Conservation (phyloP, 2,797 vertebrate species). For the Presbytis comata region DNA sequence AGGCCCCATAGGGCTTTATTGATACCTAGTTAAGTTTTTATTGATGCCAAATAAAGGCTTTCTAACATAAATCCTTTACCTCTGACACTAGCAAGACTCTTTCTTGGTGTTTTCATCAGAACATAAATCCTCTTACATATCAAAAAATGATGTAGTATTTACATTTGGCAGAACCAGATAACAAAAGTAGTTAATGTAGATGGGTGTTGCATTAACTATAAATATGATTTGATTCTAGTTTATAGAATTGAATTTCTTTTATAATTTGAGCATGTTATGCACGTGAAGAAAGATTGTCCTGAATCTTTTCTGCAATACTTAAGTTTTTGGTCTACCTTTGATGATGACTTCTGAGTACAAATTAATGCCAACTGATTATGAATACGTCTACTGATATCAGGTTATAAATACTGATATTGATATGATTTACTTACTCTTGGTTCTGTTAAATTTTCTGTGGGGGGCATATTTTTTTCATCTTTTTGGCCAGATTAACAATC, state of each 20-base stretch:
- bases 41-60: conserved; percentile 79
- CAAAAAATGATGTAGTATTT: conserved; percentile 42
- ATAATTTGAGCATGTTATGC: not conserved
- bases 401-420: not conserved
- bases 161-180: conserved; percentile 50
- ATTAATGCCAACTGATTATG: not conserved
- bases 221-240: not conserved
- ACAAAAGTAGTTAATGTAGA: conserved; percentile 24
- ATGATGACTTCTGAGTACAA: not conserved
- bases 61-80: conserved; percentile 77
- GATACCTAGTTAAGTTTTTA: conserved; percentile 72
- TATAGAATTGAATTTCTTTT: not conserved
- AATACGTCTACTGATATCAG: not conserved
- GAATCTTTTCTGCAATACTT: not conserved
- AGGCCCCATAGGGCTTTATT: conserved; percentile 61
- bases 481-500: not conserved
- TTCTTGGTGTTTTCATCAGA: conserved; percentile 69
- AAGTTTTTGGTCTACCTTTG: not conserved
- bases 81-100: conserved; percentile 70
- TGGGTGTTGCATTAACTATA: not conserved
- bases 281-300: not conserved
- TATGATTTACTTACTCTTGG: not conserved
- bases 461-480: not conserved
- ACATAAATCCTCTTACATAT: conserved; percentile 61
- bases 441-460: not conserved